Conservation (phyloP, 2,888 invertebrate species). For the Boloria selene region DNA sequence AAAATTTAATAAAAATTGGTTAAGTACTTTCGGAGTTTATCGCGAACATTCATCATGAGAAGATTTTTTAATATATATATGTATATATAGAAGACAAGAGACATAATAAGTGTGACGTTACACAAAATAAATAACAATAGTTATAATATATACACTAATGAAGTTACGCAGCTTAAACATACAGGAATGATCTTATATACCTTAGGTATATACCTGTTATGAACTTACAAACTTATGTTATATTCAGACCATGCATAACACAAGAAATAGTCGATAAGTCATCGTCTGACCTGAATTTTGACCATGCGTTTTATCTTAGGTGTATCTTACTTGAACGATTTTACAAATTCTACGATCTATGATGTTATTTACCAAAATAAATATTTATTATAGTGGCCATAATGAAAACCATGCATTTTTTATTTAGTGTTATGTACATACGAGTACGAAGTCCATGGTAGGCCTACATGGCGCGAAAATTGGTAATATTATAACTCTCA, state of each 20-base stretch:
- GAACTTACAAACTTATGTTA: too few species aligned
- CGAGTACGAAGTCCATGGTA: constrained; percentile 38
- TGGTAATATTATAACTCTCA: constrained; percentile 16
- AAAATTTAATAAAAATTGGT: too few species aligned
- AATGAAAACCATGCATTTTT: constrained; percentile 31
- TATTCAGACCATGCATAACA: constrained; percentile 26
- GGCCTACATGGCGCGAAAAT: constrained; percentile 29
- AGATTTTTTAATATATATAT: too few species aligned
- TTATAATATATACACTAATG: too few species aligned
- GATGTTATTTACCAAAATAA: constrained; percentile 1
- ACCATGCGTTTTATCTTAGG: constrained; percentile 25
- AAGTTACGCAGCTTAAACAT: too few species aligned
- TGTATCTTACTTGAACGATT: constrained; percentile 6
- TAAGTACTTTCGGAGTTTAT: too few species aligned
- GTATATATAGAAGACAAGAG: too few species aligned
- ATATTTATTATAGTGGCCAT: constrained; percentile 11
- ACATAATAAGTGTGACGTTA: too few species aligned
- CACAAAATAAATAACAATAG: too few species aligned
- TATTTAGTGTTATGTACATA: constrained; percentile 31
- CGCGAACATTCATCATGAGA: too few species aligned
- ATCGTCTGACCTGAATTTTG: constrained; percentile 27
- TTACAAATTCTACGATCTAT: neutral
- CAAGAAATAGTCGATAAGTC: constrained; percentile 17
- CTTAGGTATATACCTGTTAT: too few species aligned
- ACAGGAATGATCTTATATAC: too few species aligned